phyloP scores from a whole-genome alignment of 1,140 invertebrate genomes.

The Drosophila miranda region DNA sequence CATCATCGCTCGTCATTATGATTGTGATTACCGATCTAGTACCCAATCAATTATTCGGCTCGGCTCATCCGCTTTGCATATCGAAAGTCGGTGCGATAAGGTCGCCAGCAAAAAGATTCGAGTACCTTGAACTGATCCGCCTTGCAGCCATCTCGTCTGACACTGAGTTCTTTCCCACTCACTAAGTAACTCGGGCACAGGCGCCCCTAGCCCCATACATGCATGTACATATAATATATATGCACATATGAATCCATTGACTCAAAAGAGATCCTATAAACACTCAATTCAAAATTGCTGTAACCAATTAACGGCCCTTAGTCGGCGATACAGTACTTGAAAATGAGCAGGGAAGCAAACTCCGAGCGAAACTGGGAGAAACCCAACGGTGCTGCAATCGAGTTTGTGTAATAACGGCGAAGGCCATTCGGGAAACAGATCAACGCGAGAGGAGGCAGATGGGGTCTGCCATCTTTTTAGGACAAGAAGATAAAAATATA shows the following conservation, averaged over 20 bases:
- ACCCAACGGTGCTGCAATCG: slow-evolving; percentile 32
- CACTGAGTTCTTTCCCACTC: slow-evolving; percentile 19
- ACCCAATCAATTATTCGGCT: slow-evolving; percentile 36
- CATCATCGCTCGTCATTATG: slow-evolving; percentile 20
- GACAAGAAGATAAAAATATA: background rate
- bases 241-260: slow-evolving; percentile 76
- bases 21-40: slow-evolving; percentile 21
- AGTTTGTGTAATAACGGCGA: slow-evolving; percentile 34
- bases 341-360: slow-evolving; percentile 21
- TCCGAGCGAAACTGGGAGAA: slow-evolving; percentile 19
- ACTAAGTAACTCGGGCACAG: background rate
- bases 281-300: slow-evolving; percentile 36
- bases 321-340: slow-evolving; percentile 20
- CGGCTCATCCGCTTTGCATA: slow-evolving; percentile 45
- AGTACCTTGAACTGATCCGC: slow-evolving; percentile 14
- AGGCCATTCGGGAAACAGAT: slow-evolving; percentile 14
- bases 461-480: slow-evolving; percentile 1
- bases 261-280: slow-evolving; percentile 59
- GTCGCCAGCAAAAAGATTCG: slow-evolving; percentile 7
- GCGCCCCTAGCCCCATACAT: too few species aligned
- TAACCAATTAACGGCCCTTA: slow-evolving; percentile 63
- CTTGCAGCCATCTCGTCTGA: slow-evolving; percentile 22
- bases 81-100: slow-evolving; percentile 51
- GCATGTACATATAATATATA: too few species aligned
- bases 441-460: slow-evolving; percentile 14